These are phyloP conservation scores for Tortrix viridana DNA, from an alignment of 2,888 invertebrate genomes.

Conservation along the genomic window DNA sequence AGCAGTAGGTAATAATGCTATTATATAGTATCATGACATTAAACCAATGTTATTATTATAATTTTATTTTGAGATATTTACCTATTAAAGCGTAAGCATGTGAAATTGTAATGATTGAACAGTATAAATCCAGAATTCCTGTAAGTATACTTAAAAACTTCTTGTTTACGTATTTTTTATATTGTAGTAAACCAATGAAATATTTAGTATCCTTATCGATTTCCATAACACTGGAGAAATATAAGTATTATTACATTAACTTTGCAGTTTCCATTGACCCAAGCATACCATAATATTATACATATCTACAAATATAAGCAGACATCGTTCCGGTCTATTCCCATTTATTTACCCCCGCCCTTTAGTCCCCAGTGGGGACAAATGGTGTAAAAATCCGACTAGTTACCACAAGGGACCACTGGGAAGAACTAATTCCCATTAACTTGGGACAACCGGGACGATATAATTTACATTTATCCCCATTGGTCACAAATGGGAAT, in stretches of 20 bases:
- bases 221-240: slow-evolving; percentile 66
- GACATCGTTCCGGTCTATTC: no score
- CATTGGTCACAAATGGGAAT: no score
- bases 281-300: no score
- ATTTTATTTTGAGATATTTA: slow-evolving; percentile 37
- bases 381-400: no score
- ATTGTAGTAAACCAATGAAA: slow-evolving; percentile 60
- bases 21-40: slow-evolving; percentile 51
- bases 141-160: slow-evolving; percentile 35
- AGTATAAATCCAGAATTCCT: slow-evolving; percentile 38
- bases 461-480: no score
- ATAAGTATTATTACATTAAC: slow-evolving; percentile 67
- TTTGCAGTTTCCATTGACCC: slow-evolving; percentile 49
- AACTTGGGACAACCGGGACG: no score
- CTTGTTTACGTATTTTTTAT: slow-evolving; percentile 64
- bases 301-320: no score
- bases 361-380: no score
- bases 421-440: no score
- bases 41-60: slow-evolving; percentile 41
- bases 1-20: slow-evolving; percentile 55
- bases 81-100: slow-evolving; percentile 48
- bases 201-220: slow-evolving; percentile 62
- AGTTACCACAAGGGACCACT: no score
- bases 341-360: no score
- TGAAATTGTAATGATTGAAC: slow-evolving; percentile 42